Evolutionary conservation across 2,797 vertebrate species (phyloP).

Genomic region (Aplochiton taeniatus): DNA sequence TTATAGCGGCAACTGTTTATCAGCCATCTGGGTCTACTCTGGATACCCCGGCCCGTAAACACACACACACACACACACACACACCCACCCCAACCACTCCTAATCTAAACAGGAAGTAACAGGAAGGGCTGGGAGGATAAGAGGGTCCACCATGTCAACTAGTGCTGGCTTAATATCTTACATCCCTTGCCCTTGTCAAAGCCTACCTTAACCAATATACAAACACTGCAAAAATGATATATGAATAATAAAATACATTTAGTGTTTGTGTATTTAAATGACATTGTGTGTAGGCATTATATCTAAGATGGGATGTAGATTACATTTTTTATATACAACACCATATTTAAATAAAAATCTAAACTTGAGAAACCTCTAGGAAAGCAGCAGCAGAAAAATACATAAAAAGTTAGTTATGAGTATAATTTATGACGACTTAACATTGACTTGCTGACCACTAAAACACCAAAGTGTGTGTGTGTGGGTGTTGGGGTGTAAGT

Average conservation of each 20-base stretch:
- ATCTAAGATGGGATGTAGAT: not conserved
- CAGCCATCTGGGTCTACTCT: no score
- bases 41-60: no score
- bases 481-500: not conserved
- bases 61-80: constrained; percentile 11
- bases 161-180: constrained; percentile 10
- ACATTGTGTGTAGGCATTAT: not conserved
- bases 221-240: not conserved
- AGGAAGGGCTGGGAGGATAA: constrained; percentile 17
- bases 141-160: constrained; percentile 5
- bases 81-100: constrained; percentile 10
- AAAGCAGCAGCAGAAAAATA: no score
- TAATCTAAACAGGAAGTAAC: constrained; percentile 51
- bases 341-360: no score
- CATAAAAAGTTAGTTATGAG: no score
- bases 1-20: no score
- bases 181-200: not conserved
- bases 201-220: not conserved
- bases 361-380: no score
- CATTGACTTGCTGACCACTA: no score
- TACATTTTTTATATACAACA: not conserved
- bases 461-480: not conserved
- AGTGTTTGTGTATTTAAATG: not conserved
- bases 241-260: no score
- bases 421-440: no score